Evolutionary conservation across 2,797 vertebrate species (phyloP).

Genomic region (Sylvia borin): DNA sequence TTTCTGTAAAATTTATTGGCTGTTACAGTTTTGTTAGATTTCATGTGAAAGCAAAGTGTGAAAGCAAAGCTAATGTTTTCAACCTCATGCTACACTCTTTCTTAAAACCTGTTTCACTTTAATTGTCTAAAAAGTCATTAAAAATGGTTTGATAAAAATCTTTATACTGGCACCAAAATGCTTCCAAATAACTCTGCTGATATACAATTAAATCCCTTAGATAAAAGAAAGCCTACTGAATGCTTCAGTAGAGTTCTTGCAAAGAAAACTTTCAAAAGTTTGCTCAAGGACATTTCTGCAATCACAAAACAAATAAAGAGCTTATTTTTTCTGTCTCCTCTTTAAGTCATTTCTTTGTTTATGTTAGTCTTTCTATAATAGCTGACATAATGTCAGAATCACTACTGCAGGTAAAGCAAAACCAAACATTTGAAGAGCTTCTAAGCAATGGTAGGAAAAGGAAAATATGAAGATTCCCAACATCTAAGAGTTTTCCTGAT

Average conservation of each 20-base stretch:
- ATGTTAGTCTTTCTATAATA: not conserved
- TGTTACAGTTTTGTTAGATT: not conserved
- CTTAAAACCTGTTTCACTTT: not conserved
- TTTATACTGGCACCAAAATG: not conserved
- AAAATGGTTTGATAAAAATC: not conserved
- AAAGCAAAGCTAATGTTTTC: not conserved
- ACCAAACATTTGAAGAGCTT: not conserved
- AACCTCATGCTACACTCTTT: not conserved
- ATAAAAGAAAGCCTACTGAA: not conserved
- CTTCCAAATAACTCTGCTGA: not conserved
- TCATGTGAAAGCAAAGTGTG: not conserved
- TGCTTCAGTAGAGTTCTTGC: not conserved
- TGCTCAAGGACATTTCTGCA: not conserved
- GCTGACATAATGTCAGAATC: not conserved
- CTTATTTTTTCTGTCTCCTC: not conserved
- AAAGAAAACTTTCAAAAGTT: not conserved
- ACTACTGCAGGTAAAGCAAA: not conserved
- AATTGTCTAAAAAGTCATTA: not conserved
- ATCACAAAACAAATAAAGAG: not conserved
- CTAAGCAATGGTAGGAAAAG: not conserved
- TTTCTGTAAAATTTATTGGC: not conserved
- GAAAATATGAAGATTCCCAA: fast-evolving
- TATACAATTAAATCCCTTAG: not conserved
- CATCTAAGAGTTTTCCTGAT: not conserved
- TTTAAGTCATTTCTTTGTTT: not conserved